Percentiles rank a stretch among this genome's conserved stretches.
These are phyloP conservation scores for Plectrocnemia conspersa DNA, from an alignment of 1,140 invertebrate genomes.

Conservation along the genomic window DNA sequence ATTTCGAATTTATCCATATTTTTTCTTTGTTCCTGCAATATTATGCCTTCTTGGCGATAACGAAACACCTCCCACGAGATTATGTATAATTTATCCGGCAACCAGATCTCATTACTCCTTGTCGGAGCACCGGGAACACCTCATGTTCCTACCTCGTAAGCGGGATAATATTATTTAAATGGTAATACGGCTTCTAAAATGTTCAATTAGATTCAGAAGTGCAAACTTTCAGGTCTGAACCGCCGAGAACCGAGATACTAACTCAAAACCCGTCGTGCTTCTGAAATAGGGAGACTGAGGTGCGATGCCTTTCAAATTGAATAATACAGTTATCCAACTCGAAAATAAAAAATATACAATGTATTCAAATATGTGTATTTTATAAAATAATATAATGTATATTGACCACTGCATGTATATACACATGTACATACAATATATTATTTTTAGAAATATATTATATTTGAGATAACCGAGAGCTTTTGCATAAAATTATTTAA, in stretches of 20 bases:
- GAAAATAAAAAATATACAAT: too few species aligned
- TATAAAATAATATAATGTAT: too few species aligned
- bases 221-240: conserved; percentile 25
- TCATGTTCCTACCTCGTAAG: conserved; percentile 7
- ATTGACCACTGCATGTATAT: too few species aligned
- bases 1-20: neutral
- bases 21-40: neutral
- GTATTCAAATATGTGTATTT: too few species aligned
- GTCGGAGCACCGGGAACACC: conserved; percentile 1
- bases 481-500: conserved; percentile 25
- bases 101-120: conserved; percentile 9
- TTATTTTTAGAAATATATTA: too few species aligned
- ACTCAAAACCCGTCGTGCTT: conserved; percentile 2
- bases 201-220: conserved; percentile 35
- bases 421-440: too few species aligned
- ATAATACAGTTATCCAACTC: too few species aligned
- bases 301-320: too few species aligned
- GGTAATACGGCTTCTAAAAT: conserved; percentile 34
- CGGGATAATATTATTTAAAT: conserved; percentile 35
- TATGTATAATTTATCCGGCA: conserved; percentile 27
- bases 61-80: conserved; percentile 12
- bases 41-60: neutral
- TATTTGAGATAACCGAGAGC: too few species aligned
- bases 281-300: too few species aligned
- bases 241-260: neutral